Evolutionary conservation across 35 echinoderm and acorn worm species (phyloP), one percentile per base, ranked within the genome.

Genomic region (Holothuria glaberrima): DNA sequence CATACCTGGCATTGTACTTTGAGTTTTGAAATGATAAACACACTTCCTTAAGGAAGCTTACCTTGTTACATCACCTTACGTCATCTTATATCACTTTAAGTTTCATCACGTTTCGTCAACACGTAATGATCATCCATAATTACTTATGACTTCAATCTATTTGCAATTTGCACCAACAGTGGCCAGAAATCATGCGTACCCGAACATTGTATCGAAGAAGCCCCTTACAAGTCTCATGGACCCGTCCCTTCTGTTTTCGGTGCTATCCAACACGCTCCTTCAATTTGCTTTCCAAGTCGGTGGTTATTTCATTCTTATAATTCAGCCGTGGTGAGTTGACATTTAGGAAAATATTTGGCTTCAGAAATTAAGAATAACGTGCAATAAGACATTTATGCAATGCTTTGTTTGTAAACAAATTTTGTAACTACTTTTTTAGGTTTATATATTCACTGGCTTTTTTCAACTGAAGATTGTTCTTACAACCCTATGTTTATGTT

Each of bases 151-250:
- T 17, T 65, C 62, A 65, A 28, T 65, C 21, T 21, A 24, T 65
- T 24, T 24, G 28, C 18, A 12, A 20, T 65, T 65, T 65, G 12
- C 6, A 16, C 21, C 21, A 65, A 24, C 62, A 98, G 96, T 94
- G 87, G 96, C 93, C 32, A 67, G 96, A 59, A 98, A 98, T 76
- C 72, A 91, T 38, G 96, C 96, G 5, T 98, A 93, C 48, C 87
- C 90, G 18, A 86, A 90, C 19, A 87, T 98, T n/a, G 90, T 92
- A 30, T 38, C 82, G n/a, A 91, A 89, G 59, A 94, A 94, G 86
- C 96, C 96, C 0, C 90, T 83, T 24, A 86, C 82, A 24, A 90
- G 88, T 44, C 89, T 98, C 29, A 98, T 88, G 58, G 93, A 94
- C 21, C 90, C 96, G 1, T 75, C 96, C 25, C 86, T 98, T 62